Percentiles rank a stretch among this genome's conserved stretches.
Conservation (phyloP, 2,797 vertebrate species). For the Eospalax fontanierii region DNA sequence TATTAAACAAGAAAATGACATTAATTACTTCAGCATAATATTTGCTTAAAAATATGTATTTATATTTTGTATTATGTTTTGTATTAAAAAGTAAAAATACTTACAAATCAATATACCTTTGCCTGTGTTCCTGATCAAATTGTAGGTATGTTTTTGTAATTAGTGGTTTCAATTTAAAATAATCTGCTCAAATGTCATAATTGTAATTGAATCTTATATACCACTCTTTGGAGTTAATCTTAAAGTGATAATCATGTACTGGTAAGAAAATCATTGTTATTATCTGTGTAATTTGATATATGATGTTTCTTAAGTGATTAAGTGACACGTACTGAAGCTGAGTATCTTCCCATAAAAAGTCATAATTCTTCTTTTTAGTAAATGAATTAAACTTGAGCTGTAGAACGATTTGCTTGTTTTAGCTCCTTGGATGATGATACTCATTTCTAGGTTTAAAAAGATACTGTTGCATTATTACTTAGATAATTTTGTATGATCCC, state of each 20-base stretch:
- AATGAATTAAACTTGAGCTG: conserved; percentile 76
- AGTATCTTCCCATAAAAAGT: conserved; percentile 73
- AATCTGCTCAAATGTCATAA: conserved; percentile 10
- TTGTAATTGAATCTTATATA: conserved; percentile 49
- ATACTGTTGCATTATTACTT: neutral
- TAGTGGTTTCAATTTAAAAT: conserved; percentile 60
- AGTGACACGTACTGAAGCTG: conserved; percentile 73
- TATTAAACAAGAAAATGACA: neutral
- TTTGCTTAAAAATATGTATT: neutral
- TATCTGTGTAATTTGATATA: neutral
- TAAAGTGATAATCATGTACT: conserved; percentile 54
- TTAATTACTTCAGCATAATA: conserved; percentile 37
- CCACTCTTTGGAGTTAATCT: conserved; percentile 45
- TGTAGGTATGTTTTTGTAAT: conserved; percentile 30
- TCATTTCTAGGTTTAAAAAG: conserved; percentile 64
- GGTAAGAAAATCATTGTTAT: conserved; percentile 51
- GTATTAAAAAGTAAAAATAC: conserved; percentile 23
- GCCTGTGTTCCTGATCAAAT: conserved; percentile 38
- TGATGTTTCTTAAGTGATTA: conserved; percentile 52
- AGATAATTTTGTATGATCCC: neutral
- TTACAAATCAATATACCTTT: conserved; percentile 22
- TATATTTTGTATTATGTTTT: neutral
- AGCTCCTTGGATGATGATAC: conserved; percentile 26
- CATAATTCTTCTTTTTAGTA: conserved; percentile 77
- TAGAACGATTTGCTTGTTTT: conserved; percentile 68